Evolutionary conservation across 1,140 invertebrate species (phyloP), one percentile per base, ranked within the genome.

Genomic region (Rhagoletis zephyria): DNA sequence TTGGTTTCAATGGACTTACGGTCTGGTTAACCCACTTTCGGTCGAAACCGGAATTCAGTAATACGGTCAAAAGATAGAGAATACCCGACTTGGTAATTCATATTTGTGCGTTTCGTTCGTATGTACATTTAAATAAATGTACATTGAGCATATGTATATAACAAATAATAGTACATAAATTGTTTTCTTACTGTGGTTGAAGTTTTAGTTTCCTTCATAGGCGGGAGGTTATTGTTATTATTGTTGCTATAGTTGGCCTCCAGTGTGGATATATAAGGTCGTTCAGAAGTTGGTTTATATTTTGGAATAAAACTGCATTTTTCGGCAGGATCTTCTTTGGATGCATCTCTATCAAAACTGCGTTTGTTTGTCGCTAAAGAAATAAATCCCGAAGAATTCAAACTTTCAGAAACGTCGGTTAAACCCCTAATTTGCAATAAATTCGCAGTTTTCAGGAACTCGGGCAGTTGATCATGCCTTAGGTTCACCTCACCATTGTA

Each of bases 401-500:
- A 56, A 48, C 60, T 65, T 10, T 45, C 77, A 59, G 85, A 85
- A 64, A 97, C 97, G 91, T 98, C 97, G 61, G 97, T 97, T 87
- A 98, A 94, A 2, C 97, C 97, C 90, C 97, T 95, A 4, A 98
- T 96, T 94, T 98, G 97, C 88, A 98, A 94, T 93, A 97, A 96
- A 93, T 98, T 97, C 45, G 97, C 97, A 64, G 97, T 97, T 93
- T 97, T 96, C 87, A 98, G 94, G 93, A 98, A 97, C 90, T 97
- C 96, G 87, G 96, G 95, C 89, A 98, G 94, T 90, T 98, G 97
- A 90, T 98, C 97, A 92, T 98, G 97, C 74, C 97, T 96, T 88
- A 98, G 97, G 93, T 97, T 96, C 4, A 98, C 97, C 94, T 98
- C 97, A 65, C 97, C 97, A 93, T 97, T 97, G 93, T 98, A 98